phyloP scores from a whole-genome alignment of 1,140 invertebrate species.

The Reticulitermes speratus region DNA sequence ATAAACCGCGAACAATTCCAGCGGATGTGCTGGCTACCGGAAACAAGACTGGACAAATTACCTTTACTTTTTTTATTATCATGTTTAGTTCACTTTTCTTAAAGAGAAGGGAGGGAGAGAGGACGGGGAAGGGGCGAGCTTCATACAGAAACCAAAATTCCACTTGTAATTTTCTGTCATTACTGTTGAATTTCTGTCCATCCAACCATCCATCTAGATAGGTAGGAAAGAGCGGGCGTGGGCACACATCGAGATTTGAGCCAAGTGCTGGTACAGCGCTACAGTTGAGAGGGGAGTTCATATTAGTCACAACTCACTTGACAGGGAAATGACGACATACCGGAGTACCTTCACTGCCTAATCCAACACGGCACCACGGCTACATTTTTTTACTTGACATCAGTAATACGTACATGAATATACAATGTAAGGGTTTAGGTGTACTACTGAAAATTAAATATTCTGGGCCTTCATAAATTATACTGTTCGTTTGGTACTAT shows the following conservation, averaged over 20 bases:
- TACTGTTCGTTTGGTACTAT: too few species aligned
- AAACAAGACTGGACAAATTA: neutral
- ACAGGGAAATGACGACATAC: neutral
- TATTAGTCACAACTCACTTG: slow-evolving; percentile 18
- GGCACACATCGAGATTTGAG: neutral
- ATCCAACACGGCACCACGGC: neutral
- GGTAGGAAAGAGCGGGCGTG: neutral
- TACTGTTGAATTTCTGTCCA: slow-evolving; percentile 9
- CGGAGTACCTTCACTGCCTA: neutral
- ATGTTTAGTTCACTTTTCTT: neutral
- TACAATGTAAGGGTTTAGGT: too few species aligned
- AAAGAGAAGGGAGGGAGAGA: neutral
- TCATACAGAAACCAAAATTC: neutral
- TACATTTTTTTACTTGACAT: neutral
- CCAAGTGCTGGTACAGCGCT: neutral
- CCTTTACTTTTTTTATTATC: neutral
- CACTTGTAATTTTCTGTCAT: neutral
- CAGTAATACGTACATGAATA: too few species aligned
- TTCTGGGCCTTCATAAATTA: too few species aligned
- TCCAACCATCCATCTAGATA: neutral
- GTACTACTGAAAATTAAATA: too few species aligned
- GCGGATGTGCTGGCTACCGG: neutral
- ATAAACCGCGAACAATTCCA: neutral
- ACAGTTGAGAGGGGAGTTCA: neutral
- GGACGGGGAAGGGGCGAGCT: neutral